A percentile compares a stretch with the other conserved stretches of the same genome.
Evolutionary conservation across 1,140 invertebrate genomes (phyloP).

Genomic region (Eupristina koningsbergeri): DNA sequence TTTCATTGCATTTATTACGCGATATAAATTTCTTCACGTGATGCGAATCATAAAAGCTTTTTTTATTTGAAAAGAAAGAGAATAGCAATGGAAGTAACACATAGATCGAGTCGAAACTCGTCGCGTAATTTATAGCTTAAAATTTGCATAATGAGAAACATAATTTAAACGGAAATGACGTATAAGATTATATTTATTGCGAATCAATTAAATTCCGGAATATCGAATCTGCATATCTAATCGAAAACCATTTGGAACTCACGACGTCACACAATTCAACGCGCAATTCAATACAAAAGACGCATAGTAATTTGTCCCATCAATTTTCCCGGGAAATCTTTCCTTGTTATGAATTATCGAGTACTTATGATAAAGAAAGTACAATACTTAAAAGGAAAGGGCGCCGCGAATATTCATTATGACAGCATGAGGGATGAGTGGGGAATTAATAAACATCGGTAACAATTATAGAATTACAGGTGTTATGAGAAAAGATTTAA

Average conservation of each 20-base stretch:
- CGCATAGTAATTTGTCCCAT: not conserved
- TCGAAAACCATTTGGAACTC: not conserved
- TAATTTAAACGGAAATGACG: not conserved
- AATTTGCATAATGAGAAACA: not conserved
- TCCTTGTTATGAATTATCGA: conserved; percentile 1
- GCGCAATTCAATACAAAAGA: not conserved
- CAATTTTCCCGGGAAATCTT: not conserved
- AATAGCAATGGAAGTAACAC: not conserved
- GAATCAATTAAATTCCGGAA: not conserved
- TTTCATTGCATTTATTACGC: too few species aligned
- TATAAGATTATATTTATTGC: not conserved
- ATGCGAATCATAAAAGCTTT: too few species aligned
- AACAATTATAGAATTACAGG: too few species aligned
- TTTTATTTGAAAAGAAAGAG: not conserved
- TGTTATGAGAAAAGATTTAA: too few species aligned
- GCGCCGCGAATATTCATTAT: too few species aligned
- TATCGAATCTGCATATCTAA: not conserved
- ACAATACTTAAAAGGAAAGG: too few species aligned
- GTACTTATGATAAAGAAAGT: too few species aligned
- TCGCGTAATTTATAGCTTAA: not conserved
- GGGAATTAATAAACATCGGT: conserved; percentile 46
- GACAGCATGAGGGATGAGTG: too few species aligned
- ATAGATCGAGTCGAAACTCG: not conserved
- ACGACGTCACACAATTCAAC: not conserved
- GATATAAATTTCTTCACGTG: too few species aligned